Evolutionary conservation across 2,888 invertebrate genomes (phyloP).

Genomic region (Mylabris sibirica): DNA sequence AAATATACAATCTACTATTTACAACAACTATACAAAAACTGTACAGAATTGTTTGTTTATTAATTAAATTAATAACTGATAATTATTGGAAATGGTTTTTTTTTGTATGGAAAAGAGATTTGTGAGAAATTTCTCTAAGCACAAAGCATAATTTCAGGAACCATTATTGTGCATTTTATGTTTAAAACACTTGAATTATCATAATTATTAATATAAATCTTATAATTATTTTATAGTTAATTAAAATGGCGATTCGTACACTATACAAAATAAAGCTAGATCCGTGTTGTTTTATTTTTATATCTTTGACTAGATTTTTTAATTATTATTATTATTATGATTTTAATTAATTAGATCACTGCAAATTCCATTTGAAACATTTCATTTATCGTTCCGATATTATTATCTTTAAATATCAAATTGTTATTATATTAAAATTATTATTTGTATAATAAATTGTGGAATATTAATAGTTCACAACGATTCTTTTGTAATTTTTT

Average conservation of each 20-base stretch:
- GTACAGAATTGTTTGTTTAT: slow-evolving; percentile 41
- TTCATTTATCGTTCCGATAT: slow-evolving; percentile 36
- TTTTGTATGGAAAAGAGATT: not conserved
- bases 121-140: slow-evolving; percentile 9
- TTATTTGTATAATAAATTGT: too few relatives aligned
- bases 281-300: slow-evolving; percentile 41
- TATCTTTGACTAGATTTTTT: slow-evolving; percentile 36
- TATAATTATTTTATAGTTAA: slow-evolving; percentile 17
- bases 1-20: slow-evolving; percentile 50
- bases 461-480: too few relatives aligned
- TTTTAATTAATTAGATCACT: slow-evolving; percentile 51
- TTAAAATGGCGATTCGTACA: slow-evolving; percentile 37
- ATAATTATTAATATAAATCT: slow-evolving; percentile 22
- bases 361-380: slow-evolving; percentile 53
- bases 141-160: slow-evolving; percentile 43
- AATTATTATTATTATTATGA: not conserved
- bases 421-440: too few relatives aligned
- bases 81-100: not conserved
- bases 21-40: slow-evolving; percentile 51
- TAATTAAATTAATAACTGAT: not conserved
- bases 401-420: slow-evolving; percentile 1
- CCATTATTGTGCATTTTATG: slow-evolving; percentile 46
- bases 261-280: slow-evolving; percentile 48
- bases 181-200: slow-evolving; percentile 21
- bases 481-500: too few relatives aligned